phyloP scores from a whole-genome alignment of 2,888 invertebrate species.

The Syritta pipiens region DNA sequence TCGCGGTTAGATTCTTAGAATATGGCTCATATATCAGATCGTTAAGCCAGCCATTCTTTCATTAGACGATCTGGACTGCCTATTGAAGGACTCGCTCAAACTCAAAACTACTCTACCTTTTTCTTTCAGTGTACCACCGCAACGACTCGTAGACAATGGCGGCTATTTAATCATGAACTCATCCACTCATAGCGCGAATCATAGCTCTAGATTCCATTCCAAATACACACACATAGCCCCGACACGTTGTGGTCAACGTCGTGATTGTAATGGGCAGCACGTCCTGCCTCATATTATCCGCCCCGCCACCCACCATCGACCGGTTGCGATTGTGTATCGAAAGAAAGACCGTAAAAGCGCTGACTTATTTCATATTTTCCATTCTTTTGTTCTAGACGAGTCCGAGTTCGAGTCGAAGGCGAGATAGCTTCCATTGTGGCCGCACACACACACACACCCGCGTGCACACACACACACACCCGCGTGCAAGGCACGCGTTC shows the following conservation, averaged over 20 bases:
- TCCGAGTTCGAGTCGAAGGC: slow-evolving; percentile 18
- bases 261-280: slow-evolving; percentile 65
- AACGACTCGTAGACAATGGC: slow-evolving; percentile 40
- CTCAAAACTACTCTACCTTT: neutral
- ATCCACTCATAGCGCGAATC: slow-evolving; percentile 33
- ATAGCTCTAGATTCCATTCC: slow-evolving; percentile 65
- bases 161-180: too few relatives aligned
- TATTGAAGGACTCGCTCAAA: too few relatives aligned
- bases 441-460: slow-evolving; percentile 32
- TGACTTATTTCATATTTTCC: slow-evolving; percentile 45
- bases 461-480: slow-evolving; percentile 16
- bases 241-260: slow-evolving; percentile 65
- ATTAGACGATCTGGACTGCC: too few relatives aligned
- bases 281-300: slow-evolving; percentile 60
- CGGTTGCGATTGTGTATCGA: neutral
- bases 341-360: slow-evolving; percentile 25
- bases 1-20: too few relatives aligned
- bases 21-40: too few relatives aligned
- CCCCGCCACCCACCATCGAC: slow-evolving; percentile 15
- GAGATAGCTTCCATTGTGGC: slow-evolving; percentile 62
- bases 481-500: slow-evolving; percentile 58
- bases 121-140: slow-evolving; percentile 39
- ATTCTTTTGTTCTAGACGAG: slow-evolving; percentile 58
- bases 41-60: too few relatives aligned
- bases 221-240: slow-evolving; percentile 51